Evolutionary conservation across 2,113 vertebrate species (phyloP).

Genomic region (Platichthys flesus): DNA sequence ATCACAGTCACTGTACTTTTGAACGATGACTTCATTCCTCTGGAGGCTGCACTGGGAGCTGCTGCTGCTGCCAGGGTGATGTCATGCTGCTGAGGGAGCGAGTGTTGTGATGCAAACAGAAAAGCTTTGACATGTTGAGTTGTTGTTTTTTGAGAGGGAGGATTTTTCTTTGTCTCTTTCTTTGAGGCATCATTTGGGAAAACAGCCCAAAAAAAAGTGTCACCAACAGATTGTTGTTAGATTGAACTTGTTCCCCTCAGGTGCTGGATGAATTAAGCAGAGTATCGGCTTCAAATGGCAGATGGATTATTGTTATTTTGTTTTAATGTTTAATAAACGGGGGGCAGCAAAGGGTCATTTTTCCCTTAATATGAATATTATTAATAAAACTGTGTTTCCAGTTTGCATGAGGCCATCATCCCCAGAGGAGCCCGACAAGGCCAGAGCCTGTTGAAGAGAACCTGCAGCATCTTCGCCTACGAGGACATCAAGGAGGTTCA

Average conservation of each 20-base stretch:
- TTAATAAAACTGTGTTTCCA: conserved; percentile 53
- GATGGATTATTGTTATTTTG: background rate
- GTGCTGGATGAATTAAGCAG: too few relatives aligned
- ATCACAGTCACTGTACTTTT: background rate
- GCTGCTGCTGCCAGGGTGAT: conserved; percentile 51
- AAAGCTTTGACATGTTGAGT: conserved; percentile 13
- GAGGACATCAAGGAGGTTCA: conserved; percentile 99
- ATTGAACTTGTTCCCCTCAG: background rate
- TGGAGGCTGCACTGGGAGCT: conserved; percentile 49
- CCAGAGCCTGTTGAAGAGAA: conserved; percentile 95
- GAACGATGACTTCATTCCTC: conserved; percentile 56
- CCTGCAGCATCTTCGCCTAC: conserved; percentile 97
- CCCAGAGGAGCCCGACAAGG: conserved; percentile 95
- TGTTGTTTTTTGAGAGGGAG: background rate
- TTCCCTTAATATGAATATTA: too few relatives aligned
- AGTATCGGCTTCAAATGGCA: too few relatives aligned
- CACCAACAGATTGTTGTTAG: conserved; percentile 8
- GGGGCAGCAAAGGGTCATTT: too few relatives aligned
- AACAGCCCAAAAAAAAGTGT: background rate
- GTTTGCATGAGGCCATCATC: conserved; percentile 97
- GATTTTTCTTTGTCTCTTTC: background rate
- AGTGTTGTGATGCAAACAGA: conserved; percentile 9
- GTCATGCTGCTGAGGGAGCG: conserved; percentile 56
- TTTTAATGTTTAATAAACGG: background rate
- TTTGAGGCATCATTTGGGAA: too few relatives aligned